phyloP scores from a whole-genome alignment of 1,140 invertebrate species.

The Diorhabda carinulata region DNA sequence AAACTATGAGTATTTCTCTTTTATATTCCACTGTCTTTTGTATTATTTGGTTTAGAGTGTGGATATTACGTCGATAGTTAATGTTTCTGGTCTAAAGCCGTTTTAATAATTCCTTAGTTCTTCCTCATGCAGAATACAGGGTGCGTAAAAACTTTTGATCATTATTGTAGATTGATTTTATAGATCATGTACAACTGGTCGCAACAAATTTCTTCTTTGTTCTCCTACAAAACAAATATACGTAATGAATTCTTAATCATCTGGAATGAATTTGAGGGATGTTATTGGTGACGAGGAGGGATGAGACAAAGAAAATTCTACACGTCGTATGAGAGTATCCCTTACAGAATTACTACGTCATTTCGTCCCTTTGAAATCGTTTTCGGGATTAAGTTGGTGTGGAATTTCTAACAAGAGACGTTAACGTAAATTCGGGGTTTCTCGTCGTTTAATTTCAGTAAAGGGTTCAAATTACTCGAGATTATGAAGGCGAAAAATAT shows the following conservation, averaged over 20 bases:
- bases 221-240: not conserved
- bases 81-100: no score
- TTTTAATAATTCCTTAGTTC: no score
- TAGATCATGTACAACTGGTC: no score
- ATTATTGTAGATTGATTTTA: no score
- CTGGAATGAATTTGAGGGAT: not conserved
- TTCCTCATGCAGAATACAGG: no score
- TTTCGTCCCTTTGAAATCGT: not conserved
- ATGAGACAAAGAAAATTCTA: not conserved
- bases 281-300: not conserved
- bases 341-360: not conserved
- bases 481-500: constrained; percentile 3
- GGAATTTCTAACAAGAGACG: constrained; percentile 2
- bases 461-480: not conserved
- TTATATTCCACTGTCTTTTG: no score
- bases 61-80: no score
- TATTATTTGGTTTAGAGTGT: no score
- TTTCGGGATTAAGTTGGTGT: constrained; percentile 2
- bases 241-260: not conserved
- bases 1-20: no score
- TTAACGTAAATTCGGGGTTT: not conserved
- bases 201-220: not conserved
- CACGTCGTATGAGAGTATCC: not conserved
- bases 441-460: not conserved
- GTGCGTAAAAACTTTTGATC: no score